Conservation (phyloP, 2,797 vertebrate genomes). For the Cuniculus paca region DNA sequence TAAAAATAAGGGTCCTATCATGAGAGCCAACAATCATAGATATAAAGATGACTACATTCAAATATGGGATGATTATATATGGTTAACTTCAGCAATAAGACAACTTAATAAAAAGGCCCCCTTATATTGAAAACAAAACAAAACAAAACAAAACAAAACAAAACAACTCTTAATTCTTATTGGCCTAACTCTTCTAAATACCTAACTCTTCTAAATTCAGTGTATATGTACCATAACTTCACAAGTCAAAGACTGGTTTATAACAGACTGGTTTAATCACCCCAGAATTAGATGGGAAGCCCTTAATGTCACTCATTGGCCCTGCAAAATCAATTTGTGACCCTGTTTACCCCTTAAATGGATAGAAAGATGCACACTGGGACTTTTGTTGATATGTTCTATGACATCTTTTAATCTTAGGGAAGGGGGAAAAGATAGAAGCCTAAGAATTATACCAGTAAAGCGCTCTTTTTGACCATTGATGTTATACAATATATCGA, state of each 20-base stretch:
- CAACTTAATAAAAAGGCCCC: background rate
- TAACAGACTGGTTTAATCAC: no score
- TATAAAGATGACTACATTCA: background rate
- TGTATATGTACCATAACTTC: no score
- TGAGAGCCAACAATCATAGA: background rate
- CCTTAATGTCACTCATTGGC: no score
- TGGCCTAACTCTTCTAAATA: no score
- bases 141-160: no score
- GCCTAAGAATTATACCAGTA: background rate
- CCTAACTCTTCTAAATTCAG: no score
- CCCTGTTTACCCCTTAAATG: background rate
- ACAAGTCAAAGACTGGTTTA: no score
- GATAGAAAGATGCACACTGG: background rate
- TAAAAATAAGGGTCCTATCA: background rate
- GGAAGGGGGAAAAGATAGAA: background rate
- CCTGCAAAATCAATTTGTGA: no score
- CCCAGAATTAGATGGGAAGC: no score
- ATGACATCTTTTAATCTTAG: background rate
- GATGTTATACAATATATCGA: background rate
- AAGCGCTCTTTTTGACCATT: background rate
- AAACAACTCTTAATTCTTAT: no score
- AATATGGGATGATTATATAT: background rate
- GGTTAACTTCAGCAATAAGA: background rate
- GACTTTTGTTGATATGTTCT: background rate
- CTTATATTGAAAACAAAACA: no score